Conservation (phyloP, 2,888 invertebrate genomes). For the Lagria hirta region DNA sequence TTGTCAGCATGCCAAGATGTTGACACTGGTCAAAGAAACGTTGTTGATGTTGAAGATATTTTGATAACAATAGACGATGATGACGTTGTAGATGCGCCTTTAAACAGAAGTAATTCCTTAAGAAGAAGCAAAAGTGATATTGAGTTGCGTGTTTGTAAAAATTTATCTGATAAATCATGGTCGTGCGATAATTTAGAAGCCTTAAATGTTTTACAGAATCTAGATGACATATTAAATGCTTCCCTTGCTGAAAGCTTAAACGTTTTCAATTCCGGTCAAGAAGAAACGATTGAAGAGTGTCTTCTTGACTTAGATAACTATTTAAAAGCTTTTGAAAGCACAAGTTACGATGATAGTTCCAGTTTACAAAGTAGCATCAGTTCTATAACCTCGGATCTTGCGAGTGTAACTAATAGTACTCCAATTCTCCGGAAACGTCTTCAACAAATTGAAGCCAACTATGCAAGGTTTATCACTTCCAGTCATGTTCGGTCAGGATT, state of each 20-base stretch:
- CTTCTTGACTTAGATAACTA: conserved; percentile 59
- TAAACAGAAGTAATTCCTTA: conserved; percentile 17
- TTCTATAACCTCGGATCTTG: conserved; percentile 20
- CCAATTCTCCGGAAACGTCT: conserved; percentile 35
- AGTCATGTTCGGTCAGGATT: no score
- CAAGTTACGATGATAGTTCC: conserved; percentile 17
- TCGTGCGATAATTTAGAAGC: conserved; percentile 43
- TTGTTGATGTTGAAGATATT: conserved; percentile 50
- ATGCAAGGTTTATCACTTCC: conserved; percentile 39
- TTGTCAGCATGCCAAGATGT: conserved; percentile 25
- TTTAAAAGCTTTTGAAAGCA: conserved; percentile 54
- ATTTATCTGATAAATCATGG: conserved; percentile 19
- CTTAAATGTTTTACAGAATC: conserved; percentile 60
- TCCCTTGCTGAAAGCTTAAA: conserved; percentile 46
- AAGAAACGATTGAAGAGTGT: conserved; percentile 53
- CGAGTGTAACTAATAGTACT: conserved; percentile 26
- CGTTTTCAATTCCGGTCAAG: conserved; percentile 35
- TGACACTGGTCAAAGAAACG: conserved; percentile 23
- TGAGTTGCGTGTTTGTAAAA: conserved; percentile 2
- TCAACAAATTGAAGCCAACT: conserved; percentile 43
- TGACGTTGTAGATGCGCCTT: conserved; percentile 23
- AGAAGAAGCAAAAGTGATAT: conserved; percentile 23
- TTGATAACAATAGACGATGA: conserved; percentile 49
- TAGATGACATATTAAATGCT: conserved; percentile 61
- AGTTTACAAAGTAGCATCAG: conserved; percentile 25